Evolutionary conservation across 2,797 vertebrate species (phyloP).

Genomic region (Microchirus variegatus): DNA sequence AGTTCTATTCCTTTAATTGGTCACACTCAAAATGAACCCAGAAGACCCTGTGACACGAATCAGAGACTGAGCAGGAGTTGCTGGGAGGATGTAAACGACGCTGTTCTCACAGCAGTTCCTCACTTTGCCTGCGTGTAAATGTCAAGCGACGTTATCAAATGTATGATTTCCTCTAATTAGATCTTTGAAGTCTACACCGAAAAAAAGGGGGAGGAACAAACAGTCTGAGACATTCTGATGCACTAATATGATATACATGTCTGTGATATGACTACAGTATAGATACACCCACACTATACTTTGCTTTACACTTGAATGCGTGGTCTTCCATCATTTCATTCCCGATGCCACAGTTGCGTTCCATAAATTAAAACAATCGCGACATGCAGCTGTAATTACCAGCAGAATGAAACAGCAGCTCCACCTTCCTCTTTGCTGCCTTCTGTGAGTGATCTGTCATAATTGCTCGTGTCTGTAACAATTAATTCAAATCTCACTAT

Average conservation of each 20-base stretch:
- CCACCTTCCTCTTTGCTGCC: conserved; percentile 27
- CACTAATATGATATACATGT: neutral
- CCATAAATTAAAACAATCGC: conserved; percentile 11
- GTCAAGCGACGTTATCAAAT: conserved; percentile 73
- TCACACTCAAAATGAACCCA: conserved; percentile 60
- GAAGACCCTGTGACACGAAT: conserved; percentile 58
- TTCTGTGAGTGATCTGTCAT: conserved; percentile 69
- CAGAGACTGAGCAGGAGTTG: conserved; percentile 37
- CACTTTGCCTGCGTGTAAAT: conserved; percentile 74
- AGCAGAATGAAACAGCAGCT: conserved; percentile 52
- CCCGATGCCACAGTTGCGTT: neutral
- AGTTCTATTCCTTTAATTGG: conserved; percentile 43
- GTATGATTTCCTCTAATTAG: conserved; percentile 45
- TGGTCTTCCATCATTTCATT: neutral
- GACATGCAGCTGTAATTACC: conserved; percentile 59
- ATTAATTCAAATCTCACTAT: conserved; percentile 66
- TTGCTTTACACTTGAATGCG: conserved; percentile 1
- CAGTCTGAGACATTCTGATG: neutral
- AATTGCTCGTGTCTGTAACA: conserved; percentile 67
- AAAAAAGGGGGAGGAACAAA: conserved; percentile 21
- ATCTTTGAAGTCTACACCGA: conserved; percentile 45
- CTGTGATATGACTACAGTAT: conserved; percentile 21
- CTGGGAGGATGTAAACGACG: conserved; percentile 69
- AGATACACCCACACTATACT: conserved; percentile 4
- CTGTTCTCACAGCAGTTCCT: conserved; percentile 48